Percentiles rank a stretch among this genome's conserved stretches.
Evolutionary conservation across 2,888 invertebrate species (phyloP).

Genomic region (Synanthedon vespiformis): DNA sequence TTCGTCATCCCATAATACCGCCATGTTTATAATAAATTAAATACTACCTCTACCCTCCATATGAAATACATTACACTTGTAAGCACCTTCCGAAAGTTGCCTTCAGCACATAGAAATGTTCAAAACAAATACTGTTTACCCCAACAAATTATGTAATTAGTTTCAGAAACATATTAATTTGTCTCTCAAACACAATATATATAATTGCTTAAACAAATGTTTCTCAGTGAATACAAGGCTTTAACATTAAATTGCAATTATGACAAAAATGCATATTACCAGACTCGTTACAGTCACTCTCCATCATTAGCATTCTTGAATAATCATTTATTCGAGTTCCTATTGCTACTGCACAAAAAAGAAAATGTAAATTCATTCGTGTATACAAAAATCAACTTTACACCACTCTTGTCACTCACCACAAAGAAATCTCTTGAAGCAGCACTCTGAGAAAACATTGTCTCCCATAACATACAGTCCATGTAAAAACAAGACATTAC

Average conservation of each 20-base stretch:
- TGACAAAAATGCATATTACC: slow-evolving; percentile 14
- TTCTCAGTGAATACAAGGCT: neutral
- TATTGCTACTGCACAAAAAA: slow-evolving; percentile 30
- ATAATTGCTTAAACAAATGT: no score
- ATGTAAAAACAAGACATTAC: neutral
- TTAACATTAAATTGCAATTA: neutral
- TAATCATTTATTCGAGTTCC: slow-evolving; percentile 24
- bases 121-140: no score
- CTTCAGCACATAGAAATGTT: no score
- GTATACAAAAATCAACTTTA: slow-evolving; percentile 11
- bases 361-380: slow-evolving; percentile 16
- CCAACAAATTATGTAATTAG: no score
- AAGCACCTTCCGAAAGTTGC: no score
- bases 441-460: slow-evolving; percentile 8
- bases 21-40: no score
- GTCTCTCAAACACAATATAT: no score
- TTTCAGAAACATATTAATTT: no score
- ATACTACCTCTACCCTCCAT: no score
- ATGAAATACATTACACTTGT: no score
- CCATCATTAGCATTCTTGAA: slow-evolving; percentile 26
- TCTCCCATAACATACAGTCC: slow-evolving; percentile 27
- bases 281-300: slow-evolving; percentile 10
- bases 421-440: slow-evolving; percentile 17
- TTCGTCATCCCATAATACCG: no score
- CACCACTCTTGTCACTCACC: slow-evolving; percentile 16